These are phyloP conservation scores for Otus scops DNA, from an alignment of 2,797 vertebrate species.

Conservation along the genomic window DNA sequence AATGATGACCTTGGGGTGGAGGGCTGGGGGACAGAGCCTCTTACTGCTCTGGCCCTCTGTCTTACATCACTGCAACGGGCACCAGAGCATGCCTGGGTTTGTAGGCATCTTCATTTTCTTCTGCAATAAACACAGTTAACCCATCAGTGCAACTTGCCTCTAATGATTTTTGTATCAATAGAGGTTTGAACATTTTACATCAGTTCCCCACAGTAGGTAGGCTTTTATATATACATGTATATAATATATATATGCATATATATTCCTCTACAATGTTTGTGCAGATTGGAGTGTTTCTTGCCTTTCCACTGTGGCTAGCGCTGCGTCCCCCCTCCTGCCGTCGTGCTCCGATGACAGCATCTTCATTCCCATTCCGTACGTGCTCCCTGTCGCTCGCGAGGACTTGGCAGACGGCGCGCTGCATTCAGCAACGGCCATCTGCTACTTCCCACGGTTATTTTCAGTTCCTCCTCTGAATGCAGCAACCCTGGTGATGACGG, in stretches of 20 bases:
- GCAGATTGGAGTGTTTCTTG: neutral
- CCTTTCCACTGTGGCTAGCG: neutral
- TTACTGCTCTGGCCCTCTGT: neutral
- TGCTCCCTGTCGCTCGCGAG: neutral
- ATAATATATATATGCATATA: too few relatives aligned
- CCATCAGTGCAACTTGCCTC: neutral
- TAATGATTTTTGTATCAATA: neutral
- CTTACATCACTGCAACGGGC: fast-evolving
- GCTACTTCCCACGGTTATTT: neutral
- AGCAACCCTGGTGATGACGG: neutral
- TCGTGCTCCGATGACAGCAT: neutral
- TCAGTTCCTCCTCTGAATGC: neutral
- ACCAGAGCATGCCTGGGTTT: fast-evolving
- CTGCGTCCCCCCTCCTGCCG: fast-evolving
- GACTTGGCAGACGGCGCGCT: neutral
- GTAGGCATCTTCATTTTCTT: neutral
- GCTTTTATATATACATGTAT: neutral
- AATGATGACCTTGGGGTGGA: neutral
- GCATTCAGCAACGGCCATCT: neutral
- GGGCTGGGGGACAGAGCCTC: neutral
- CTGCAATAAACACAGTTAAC: neutral
- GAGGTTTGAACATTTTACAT: neutral
- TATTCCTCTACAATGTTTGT: neutral
- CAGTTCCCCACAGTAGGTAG: neutral
- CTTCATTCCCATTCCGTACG: neutral